phyloP scores from a whole-genome alignment of 2,113 vertebrate species.

The Numida meleagris region DNA sequence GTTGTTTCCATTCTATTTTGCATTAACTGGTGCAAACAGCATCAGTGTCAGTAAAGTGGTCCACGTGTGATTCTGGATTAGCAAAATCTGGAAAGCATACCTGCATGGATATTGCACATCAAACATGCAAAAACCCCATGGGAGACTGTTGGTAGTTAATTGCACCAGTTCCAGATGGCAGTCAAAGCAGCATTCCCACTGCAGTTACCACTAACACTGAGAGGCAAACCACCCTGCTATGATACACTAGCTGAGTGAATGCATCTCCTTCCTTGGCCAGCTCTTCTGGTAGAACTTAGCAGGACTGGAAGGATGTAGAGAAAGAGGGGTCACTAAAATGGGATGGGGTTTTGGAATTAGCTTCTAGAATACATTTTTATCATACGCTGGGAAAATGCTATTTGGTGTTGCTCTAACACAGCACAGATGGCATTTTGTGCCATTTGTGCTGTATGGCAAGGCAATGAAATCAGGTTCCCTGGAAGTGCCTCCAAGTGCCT shows the following conservation, averaged over 20 bases:
- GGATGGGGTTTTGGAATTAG: neutral
- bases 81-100: neutral
- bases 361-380: neutral
- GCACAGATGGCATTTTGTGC: too few relatives aligned
- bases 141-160: neutral
- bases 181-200: neutral
- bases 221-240: neutral
- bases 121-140: neutral
- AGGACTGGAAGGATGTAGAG: neutral
- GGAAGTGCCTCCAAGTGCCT: too few relatives aligned
- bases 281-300: neutral
- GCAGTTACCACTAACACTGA: neutral
- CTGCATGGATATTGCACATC: neutral
- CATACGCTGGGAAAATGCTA: too few relatives aligned
- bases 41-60: neutral
- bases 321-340: neutral
- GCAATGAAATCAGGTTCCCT: neutral
- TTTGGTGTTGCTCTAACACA: neutral
- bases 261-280: neutral
- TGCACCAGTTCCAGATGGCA: neutral
- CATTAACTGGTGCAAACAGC: too few relatives aligned
- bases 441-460: accelerated
- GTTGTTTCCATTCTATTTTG: neutral
- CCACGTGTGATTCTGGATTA: neutral
- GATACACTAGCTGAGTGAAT: neutral